phyloP scores from a whole-genome alignment of 2,797 vertebrate species.

The Leptoclinus maculatus region DNA sequence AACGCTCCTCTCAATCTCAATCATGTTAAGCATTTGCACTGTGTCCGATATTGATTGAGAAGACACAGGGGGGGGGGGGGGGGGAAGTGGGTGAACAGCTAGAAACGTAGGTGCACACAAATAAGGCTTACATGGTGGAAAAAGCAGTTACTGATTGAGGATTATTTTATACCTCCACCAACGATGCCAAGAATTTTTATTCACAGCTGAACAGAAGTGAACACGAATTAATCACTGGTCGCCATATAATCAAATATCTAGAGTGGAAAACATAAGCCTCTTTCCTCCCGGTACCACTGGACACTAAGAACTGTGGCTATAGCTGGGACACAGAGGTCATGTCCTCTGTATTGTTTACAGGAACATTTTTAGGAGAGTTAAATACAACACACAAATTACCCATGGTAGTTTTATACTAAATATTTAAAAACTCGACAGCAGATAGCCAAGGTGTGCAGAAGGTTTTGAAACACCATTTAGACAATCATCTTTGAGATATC shows the following conservation, averaged over 20 bases:
- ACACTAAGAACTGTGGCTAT: constrained; percentile 8
- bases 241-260: constrained; percentile 22
- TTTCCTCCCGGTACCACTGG: constrained; percentile 12
- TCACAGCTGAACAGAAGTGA: constrained; percentile 23
- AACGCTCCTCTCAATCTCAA: constrained; percentile 31
- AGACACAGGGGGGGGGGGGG: constrained; percentile 1
- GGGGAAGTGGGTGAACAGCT: neutral
- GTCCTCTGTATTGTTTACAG: neutral
- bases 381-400: neutral
- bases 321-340: constrained; percentile 4
- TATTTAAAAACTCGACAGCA: neutral
- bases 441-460: neutral
- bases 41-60: constrained; percentile 32
- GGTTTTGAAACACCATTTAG: neutral
- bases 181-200: neutral
- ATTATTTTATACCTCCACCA: constrained; percentile 12
- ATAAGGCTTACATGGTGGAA: neutral
- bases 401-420: neutral
- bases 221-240: constrained; percentile 14
- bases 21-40: constrained; percentile 10
- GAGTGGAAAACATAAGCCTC: constrained; percentile 41
- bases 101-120: neutral
- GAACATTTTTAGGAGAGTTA: neutral
- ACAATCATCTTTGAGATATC: neutral
- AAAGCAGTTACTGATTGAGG: constrained; percentile 10